Percentiles rank a stretch among this genome's conserved stretches.
Conservation (phyloP, 2,797 vertebrate species). For the Typhlichthys subterraneus region DNA sequence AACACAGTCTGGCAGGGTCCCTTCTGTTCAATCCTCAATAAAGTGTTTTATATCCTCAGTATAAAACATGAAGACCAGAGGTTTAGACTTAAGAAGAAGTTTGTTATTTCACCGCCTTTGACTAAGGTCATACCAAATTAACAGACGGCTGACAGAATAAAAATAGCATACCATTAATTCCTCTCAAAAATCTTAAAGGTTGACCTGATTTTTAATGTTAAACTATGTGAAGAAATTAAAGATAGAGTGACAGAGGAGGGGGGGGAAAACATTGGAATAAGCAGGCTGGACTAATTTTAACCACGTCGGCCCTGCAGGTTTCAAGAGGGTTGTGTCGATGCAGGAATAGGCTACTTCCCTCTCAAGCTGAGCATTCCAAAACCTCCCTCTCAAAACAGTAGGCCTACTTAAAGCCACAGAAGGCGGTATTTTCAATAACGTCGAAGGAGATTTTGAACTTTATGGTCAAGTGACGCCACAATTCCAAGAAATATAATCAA, state of each 20-base stretch:
- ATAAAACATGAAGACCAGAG: constrained; percentile 64
- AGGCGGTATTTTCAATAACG: constrained; percentile 59
- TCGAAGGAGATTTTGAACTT: constrained; percentile 59
- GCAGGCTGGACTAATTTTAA: constrained; percentile 73
- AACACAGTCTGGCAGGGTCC: constrained; percentile 37
- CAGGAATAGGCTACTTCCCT: constrained; percentile 61
- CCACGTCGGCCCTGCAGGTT: constrained; percentile 62
- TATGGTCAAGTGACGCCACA: constrained; percentile 55
- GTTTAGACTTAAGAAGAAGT: constrained; percentile 77
- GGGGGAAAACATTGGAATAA: constrained; percentile 65
- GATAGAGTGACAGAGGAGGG: constrained; percentile 22
- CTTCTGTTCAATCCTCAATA: constrained; percentile 60
- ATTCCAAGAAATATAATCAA: constrained; percentile 67
- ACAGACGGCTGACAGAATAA: constrained; percentile 81
- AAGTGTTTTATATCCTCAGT: constrained; percentile 26
- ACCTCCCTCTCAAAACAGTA: constrained; percentile 9
- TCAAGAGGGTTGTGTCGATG: constrained; percentile 49
- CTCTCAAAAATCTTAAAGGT: constrained; percentile 83
- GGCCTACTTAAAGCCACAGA: constrained; percentile 42
- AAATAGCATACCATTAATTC: constrained; percentile 88
- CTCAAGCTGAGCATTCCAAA: constrained; percentile 38
- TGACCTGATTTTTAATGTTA: constrained; percentile 85
- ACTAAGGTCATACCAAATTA: constrained; percentile 88
- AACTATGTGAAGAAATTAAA: constrained; percentile 82
- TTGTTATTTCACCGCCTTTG: constrained; percentile 84